Conservation (phyloP, 2,113 vertebrate species). For the Rhynchomys soricoides region DNA sequence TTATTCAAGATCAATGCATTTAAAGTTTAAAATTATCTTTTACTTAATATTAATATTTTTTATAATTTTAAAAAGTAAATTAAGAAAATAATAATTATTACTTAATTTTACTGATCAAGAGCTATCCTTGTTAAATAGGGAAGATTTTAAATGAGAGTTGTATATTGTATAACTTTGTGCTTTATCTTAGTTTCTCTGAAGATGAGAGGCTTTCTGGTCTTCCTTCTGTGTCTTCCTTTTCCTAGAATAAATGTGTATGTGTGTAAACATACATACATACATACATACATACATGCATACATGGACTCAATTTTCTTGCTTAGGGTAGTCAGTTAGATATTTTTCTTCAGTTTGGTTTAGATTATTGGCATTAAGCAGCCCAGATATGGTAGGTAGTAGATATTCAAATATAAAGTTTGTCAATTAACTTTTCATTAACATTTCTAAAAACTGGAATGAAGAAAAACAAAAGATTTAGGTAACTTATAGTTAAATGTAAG, state of each 20-base stretch:
- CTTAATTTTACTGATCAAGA: background rate
- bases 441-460: background rate
- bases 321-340: background rate
- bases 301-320: background rate
- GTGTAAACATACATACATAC: background rate
- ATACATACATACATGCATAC: background rate
- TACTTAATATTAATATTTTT: background rate
- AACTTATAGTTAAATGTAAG: slow-evolving; percentile 25
- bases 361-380: slow-evolving; percentile 10
- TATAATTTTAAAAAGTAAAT: background rate
- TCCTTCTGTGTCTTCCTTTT: background rate
- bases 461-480: background rate
- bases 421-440: background rate
- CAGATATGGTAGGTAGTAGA: background rate
- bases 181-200: background rate
- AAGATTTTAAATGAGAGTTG: background rate
- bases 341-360: slow-evolving; percentile 34
- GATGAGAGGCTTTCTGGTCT: accelerated
- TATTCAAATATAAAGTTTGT: background rate
- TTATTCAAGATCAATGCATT: background rate
- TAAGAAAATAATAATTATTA: background rate
- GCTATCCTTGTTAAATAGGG: background rate
- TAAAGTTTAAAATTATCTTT: background rate
- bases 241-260: background rate
- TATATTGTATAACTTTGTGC: too few relatives aligned